These are phyloP conservation scores for Ictalurus furcatus DNA, from an alignment of 2,113 vertebrate species.

Conservation along the genomic window DNA sequence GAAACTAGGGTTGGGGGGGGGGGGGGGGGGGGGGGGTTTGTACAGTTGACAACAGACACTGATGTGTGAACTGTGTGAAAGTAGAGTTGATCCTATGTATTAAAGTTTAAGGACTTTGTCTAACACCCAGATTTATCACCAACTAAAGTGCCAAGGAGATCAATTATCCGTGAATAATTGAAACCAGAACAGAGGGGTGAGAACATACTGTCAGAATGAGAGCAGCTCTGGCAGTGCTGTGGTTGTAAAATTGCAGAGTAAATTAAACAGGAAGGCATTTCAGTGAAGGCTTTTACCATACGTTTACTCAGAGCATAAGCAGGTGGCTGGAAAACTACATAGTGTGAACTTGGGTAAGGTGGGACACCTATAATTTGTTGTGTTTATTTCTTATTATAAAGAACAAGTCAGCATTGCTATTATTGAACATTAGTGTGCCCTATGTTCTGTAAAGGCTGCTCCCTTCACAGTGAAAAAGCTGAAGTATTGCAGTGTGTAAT, in stretches of 20 bases:
- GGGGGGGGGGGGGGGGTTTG: too few species aligned
- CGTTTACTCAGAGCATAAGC: background rate
- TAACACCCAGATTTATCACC: background rate
- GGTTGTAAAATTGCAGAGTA: background rate
- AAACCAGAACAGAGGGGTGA: slow-evolving; percentile 22
- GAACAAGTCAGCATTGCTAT: background rate
- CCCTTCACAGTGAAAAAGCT: background rate
- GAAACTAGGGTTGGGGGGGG: background rate
- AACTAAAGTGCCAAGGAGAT: slow-evolving; percentile 10
- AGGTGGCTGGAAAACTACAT: background rate
- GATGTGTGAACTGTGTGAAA: background rate
- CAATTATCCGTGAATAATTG: slow-evolving; percentile 22
- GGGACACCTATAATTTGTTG: background rate
- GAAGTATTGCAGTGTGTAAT: background rate
- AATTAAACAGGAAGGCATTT: slow-evolving; percentile 4
- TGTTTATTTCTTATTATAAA: background rate
- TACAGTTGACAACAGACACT: background rate
- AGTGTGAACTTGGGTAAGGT: background rate
- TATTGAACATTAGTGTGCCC: background rate
- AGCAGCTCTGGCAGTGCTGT: background rate
- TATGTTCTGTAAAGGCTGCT: background rate
- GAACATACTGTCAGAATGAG: background rate
- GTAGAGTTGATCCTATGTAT: background rate
- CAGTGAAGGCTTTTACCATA: background rate
- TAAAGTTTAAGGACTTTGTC: background rate